phyloP scores from a whole-genome alignment of 2,113 vertebrate genomes.

The Apus apus region DNA sequence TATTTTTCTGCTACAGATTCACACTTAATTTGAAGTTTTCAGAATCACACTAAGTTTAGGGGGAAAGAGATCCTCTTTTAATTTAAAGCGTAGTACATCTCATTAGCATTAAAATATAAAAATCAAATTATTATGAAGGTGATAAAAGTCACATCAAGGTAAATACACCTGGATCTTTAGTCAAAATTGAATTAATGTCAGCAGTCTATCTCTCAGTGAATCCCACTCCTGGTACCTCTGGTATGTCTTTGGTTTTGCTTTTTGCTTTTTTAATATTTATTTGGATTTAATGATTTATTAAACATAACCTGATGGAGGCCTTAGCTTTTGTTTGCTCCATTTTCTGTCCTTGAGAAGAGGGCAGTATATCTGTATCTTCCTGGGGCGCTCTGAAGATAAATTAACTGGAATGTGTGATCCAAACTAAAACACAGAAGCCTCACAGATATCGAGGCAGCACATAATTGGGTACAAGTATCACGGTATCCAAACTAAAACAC shows the following conservation, averaged over 20 bases:
- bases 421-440: not conserved
- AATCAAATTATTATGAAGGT: not conserved
- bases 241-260: not conserved
- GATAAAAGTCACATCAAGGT: not conserved
- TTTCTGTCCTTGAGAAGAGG: not conserved
- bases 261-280: not conserved
- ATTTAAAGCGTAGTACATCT: not conserved
- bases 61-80: not conserved
- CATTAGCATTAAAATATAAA: not conserved
- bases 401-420: not conserved
- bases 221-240: not conserved
- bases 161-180: not conserved
- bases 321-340: not conserved
- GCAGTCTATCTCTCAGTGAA: not conserved
- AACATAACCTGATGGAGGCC: not conserved
- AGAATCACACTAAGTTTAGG: not conserved
- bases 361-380: not conserved
- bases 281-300: not conserved
- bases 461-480: not conserved
- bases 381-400: not conserved
- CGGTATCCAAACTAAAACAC: not conserved
- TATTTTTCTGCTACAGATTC: not conserved
- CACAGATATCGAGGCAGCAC: not conserved
- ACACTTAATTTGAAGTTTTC: not conserved
- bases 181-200: not conserved